Conservation (phyloP, 2,113 vertebrate genomes). For the Andinoacara biseriatus region DNA sequence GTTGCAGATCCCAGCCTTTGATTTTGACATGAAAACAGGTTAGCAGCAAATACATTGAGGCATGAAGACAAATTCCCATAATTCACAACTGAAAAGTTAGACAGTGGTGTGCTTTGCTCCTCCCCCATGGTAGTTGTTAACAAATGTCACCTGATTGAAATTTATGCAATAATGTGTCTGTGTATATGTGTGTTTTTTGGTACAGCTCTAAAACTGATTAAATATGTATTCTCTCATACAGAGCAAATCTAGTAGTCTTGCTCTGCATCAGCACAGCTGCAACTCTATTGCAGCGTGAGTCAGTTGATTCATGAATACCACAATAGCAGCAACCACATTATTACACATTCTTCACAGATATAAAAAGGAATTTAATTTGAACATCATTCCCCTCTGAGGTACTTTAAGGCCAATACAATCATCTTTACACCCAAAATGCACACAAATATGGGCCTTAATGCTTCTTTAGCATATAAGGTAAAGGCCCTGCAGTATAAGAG, state of each 20-base stretch:
- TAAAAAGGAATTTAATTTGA: not conserved
- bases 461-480: not conserved
- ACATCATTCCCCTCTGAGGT: not conserved
- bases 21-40: slow-evolving; percentile 91
- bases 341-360: not conserved
- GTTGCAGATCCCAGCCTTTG: slow-evolving; percentile 89
- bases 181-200: slow-evolving; percentile 24
- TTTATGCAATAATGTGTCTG: slow-evolving; percentile 46
- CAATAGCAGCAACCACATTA: not conserved
- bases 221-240: slow-evolving; percentile 59
- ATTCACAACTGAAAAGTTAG: slow-evolving; percentile 96
- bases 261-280: slow-evolving; percentile 43
- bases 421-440: not conserved
- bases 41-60: slow-evolving; percentile 86
- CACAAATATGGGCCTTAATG: not conserved
- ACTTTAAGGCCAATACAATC: not conserved
- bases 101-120: slow-evolving; percentile 79
- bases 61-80: slow-evolving; percentile 98
- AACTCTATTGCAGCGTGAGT: slow-evolving; percentile 6
- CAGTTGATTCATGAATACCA: slow-evolving; percentile 15
- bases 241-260: slow-evolving; percentile 61
- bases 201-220: slow-evolving; percentile 72
- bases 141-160: slow-evolving; percentile 88
- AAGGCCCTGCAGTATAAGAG: not conserved
- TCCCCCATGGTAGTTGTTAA: slow-evolving; percentile 84